phyloP scores from a whole-genome alignment of 2,888 invertebrate species.

The Nephrotoma flavescens region DNA sequence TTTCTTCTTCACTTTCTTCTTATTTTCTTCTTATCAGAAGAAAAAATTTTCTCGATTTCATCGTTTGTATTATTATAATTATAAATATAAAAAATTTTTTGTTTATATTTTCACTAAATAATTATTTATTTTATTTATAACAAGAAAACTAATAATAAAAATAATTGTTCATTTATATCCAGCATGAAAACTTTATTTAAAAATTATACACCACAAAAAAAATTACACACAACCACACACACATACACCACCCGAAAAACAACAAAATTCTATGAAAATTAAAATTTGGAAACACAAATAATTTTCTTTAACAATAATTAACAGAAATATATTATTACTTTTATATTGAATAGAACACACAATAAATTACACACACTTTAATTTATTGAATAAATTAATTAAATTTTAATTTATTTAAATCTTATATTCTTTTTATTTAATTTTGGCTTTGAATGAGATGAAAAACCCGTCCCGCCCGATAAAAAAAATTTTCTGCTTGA shows the following conservation, averaged over 20 bases:
- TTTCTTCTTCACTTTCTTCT: not conserved
- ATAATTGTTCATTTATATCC: not conserved
- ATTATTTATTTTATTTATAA: not conserved
- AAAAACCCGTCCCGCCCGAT: slow-evolving; percentile 6
- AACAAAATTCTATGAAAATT: not conserved
- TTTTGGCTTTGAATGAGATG: slow-evolving; percentile 2
- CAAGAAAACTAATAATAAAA: not conserved
- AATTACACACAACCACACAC: not conserved
- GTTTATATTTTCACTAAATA: not conserved
- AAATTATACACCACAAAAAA: not conserved
- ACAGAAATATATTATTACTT: not conserved
- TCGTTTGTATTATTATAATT: not conserved
- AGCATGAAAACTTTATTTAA: not conserved
- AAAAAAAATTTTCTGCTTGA: not conserved
- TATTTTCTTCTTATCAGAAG: not conserved
- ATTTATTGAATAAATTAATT: not conserved
- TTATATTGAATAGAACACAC: not conserved
- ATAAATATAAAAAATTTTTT: not conserved
- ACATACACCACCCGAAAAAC: not conserved
- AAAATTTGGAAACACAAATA: not conserved
- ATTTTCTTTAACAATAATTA: not conserved
- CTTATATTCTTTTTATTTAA: not conserved
- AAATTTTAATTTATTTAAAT: not conserved
- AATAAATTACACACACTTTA: not conserved
- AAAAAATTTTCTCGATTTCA: not conserved